Base-by-base conservation (phyloP, 2,797 vertebrate species). In the Chrosomus eos region DNA sequence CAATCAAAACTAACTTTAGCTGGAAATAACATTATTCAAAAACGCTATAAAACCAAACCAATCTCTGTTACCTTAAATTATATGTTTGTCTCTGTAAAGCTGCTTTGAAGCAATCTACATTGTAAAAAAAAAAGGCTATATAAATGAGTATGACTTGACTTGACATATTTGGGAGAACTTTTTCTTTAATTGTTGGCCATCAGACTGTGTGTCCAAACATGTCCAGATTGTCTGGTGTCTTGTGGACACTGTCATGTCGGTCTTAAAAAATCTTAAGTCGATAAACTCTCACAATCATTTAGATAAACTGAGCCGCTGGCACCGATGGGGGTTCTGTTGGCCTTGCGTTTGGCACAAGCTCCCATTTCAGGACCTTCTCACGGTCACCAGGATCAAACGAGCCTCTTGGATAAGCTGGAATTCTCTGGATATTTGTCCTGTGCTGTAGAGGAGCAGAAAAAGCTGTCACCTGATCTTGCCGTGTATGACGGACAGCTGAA, bases 391-490 rank as follows among this genome's bases (percentile, higher is more conserved):
- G 66, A 83, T 78, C 77, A 68, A 77, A 71, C 51, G 7, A 51
- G 75, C 55, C 67, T 45, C 53, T 83, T 19, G 16, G 53, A 40
- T 64, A 75, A 51, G 36, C 40, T 71, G 14, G 36, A 84, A 81
- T 68, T 74, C 77, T 85, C 76, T 13, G 36, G 66, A 53, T 84
- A 45, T 53, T 60, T 13, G 40, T 66, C 26, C 81, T 68, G 19
- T 26, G n/a, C 82, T 79, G 78, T 72, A 86, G 76, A 85, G 88
- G 62, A 28, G 21, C 48, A 87, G 74, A 90, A 83, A 68, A 88
- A 83, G 90, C 85, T 80, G 91, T 89, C 89, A 92, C 66, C 87
- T 85, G 92, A 93, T 86, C 85, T 86, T n/a, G 48, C 51, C 75
- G 62, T 85, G 88, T 87, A 70, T 88, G 86, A 82, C 23, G 10